Percentiles rank a stretch among this genome's conserved stretches.
These are phyloP conservation scores for Babyrousa celebensis DNA, from an alignment of 2,797 vertebrate genomes.

Conservation along the genomic window DNA sequence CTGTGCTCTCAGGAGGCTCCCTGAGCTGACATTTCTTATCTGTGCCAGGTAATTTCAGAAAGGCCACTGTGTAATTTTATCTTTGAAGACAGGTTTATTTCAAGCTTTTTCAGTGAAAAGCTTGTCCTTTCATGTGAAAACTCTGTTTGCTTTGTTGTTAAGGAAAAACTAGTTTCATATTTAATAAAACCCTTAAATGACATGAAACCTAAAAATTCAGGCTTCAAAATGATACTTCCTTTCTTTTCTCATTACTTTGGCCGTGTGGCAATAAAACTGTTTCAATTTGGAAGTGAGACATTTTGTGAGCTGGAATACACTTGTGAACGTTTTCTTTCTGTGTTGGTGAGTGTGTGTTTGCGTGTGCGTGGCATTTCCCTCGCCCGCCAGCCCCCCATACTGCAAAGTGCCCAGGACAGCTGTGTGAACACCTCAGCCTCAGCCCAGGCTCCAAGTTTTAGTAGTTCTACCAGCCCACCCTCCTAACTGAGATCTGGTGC, in stretches of 20 bases:
- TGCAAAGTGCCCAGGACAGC: accelerated
- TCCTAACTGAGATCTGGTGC: background rate
- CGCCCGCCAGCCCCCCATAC: accelerated
- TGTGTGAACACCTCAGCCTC: background rate
- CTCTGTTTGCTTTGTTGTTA: background rate
- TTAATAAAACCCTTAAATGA: background rate
- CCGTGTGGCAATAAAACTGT: background rate
- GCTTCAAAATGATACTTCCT: background rate
- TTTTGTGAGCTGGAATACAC: background rate
- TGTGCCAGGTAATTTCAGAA: background rate
- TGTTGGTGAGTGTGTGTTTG: background rate
- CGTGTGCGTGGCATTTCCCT: background rate
- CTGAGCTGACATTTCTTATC: accelerated
- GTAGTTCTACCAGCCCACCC: accelerated
- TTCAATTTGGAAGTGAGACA: background rate
- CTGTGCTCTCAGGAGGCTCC: accelerated
- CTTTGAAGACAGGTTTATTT: background rate
- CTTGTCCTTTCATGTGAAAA: accelerated
- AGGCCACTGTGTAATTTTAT: accelerated
- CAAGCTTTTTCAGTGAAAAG: background rate
- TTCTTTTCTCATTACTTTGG: background rate
- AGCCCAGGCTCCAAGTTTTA: accelerated
- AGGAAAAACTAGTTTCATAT: background rate
- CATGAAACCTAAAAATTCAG: background rate
- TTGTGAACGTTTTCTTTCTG: background rate